Base-by-base conservation (phyloP, 2,113 vertebrate genomes). In the Nanorana parkeri region DNA sequence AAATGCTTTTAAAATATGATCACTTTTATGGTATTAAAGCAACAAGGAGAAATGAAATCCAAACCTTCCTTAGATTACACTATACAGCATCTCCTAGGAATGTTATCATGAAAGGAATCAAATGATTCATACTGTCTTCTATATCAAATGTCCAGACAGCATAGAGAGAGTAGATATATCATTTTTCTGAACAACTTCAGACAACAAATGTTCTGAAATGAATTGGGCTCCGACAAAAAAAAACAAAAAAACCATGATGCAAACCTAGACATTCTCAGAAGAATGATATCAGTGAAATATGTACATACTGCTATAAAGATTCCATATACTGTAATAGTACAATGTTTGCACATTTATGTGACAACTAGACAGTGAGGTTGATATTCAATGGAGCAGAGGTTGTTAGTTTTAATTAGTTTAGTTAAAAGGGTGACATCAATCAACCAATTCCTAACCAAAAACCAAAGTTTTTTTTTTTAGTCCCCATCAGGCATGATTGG, bases 51-150 rank as follows among this genome's bases (percentile, higher is more conserved):
- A 23, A 26, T 47, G 17, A 13, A 69, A 69, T 24, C 4, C 68
- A 69, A 69, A 23, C 4, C 21, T 51, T 69, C 68, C n/a, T 11
- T 36, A 17, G 68, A 52, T 51, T 69, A 23, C 8, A 11, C n/a
- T 69, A 2, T 5, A 52, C 15, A 52, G 52, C 68, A 52, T 69
- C 52, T 69, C 47, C n/a, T 69, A 24, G 68, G 47, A 47, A 69
- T 36, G 41, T 69, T 69, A 69, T 51, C 68, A 68, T 52, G 68
- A 52, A 17, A 21, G 1, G 24, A 3, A 69, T 51, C 68, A 69
- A 69, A 23, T 69, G 68, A 69, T 69, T 52, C 68, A 69, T 69
- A 23, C 41, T 69, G 41, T 47, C 52, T 47, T 69, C 68, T 69
- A 24, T 69, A 69, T 24, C 47, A 21, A 69, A 1, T 16, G 21